Conservation (phyloP, 2,113 vertebrate genomes). For the Calyptomena viridis region DNA sequence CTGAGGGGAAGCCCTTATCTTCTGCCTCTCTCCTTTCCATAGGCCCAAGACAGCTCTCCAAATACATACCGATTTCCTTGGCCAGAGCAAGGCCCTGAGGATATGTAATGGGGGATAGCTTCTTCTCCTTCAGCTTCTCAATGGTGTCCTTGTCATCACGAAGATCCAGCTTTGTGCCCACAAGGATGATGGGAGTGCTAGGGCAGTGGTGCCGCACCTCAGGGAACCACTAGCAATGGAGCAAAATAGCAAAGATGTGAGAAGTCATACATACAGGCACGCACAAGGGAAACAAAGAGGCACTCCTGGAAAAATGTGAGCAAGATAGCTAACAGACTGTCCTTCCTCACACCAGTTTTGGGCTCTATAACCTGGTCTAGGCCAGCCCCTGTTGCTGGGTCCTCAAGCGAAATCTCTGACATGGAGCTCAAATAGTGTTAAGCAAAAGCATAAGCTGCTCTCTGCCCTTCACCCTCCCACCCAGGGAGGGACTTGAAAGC, state of each 20-base stretch:
- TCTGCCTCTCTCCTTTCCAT: background rate
- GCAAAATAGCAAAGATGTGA: background rate
- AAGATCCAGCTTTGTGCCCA: conserved; percentile 84
- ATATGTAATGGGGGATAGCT: conserved; percentile 80
- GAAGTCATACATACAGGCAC: background rate
- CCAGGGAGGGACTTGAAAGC: background rate
- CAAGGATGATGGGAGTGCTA: conserved; percentile 82
- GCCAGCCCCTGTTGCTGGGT: background rate
- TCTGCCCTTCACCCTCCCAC: background rate
- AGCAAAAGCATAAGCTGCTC: background rate
- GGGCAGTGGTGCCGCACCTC: conserved; percentile 84
- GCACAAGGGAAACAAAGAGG: background rate
- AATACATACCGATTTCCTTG: conserved; percentile 80
- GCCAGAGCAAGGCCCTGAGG: conserved; percentile 82
- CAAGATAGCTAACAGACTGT: background rate
- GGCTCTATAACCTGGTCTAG: background rate
- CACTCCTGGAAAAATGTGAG: background rate
- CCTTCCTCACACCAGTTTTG: background rate
- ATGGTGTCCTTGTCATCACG: conserved; percentile 85
- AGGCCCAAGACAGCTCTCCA: background rate
- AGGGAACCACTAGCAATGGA: conserved; percentile 75
- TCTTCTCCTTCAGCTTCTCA: conserved; percentile 85
- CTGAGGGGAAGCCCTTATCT: background rate
- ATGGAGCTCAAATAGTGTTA: background rate
- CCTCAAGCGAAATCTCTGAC: background rate